phyloP scores from a whole-genome alignment of 2,888 invertebrate species.

The Carpatolechia fugitivella region DNA sequence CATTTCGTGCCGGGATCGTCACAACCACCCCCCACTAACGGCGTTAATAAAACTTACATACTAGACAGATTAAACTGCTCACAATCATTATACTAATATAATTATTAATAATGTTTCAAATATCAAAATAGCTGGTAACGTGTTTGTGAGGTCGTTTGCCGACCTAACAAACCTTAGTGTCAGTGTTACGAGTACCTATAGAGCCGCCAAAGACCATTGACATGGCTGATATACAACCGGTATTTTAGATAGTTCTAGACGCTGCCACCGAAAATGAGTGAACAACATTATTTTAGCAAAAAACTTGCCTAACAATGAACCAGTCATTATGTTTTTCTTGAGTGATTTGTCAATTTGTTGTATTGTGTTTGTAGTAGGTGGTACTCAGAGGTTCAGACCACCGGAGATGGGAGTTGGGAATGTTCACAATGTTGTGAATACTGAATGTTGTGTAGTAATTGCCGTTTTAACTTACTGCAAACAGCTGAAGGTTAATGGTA shows the following conservation, averaged over 20 bases:
- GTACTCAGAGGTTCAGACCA: background rate
- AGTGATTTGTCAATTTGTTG: background rate
- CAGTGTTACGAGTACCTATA: too few relatives aligned
- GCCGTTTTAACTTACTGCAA: constrained; percentile 43
- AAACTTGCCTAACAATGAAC: background rate
- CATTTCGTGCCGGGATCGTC: background rate
- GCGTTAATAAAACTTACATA: background rate
- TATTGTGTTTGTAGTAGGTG: background rate
- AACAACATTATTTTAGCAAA: background rate
- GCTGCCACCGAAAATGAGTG: background rate
- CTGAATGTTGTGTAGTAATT: constrained; percentile 20
- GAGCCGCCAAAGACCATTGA: too few relatives aligned
- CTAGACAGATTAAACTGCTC: background rate
- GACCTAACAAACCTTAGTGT: too few relatives aligned
- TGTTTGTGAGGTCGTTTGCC: too few relatives aligned
- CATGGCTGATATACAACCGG: too few relatives aligned
- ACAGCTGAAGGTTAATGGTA: constrained; percentile 47
- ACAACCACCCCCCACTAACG: background rate
- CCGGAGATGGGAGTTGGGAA: background rate
- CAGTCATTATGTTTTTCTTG: background rate
- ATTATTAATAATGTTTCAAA: too few relatives aligned
- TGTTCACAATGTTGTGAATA: constrained; percentile 4
- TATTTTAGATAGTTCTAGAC: too few relatives aligned
- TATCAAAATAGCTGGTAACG: too few relatives aligned
- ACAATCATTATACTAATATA: too few relatives aligned